Conservation (phyloP, 2,888 invertebrate genomes). For the Urechis unicinctus region DNA sequence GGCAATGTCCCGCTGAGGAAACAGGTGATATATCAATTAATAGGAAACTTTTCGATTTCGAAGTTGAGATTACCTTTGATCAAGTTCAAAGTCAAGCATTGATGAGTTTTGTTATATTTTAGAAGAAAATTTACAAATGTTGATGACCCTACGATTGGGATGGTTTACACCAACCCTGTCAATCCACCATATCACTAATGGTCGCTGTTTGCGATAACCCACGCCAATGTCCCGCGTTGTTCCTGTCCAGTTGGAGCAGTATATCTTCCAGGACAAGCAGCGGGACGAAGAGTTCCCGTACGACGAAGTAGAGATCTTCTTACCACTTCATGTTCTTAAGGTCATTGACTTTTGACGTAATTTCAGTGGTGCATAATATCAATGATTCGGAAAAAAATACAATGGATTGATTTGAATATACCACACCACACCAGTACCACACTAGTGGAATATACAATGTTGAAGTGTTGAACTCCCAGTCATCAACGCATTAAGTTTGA, state of each 20-base stretch:
- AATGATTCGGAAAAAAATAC: too few relatives aligned
- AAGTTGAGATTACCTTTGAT: neutral
- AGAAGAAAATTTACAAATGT: neutral
- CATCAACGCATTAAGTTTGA: too few relatives aligned
- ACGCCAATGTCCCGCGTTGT: neutral
- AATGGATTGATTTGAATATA: too few relatives aligned
- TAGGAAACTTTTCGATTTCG: too few relatives aligned
- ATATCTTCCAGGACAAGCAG: conserved; percentile 10
- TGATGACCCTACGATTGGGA: too few relatives aligned
- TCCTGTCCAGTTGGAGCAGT: conserved; percentile 8
- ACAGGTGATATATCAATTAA: neutral
- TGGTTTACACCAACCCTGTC: too few relatives aligned
- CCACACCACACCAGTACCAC: too few relatives aligned
- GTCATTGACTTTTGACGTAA: conserved; percentile 4
- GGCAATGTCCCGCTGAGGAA: neutral
- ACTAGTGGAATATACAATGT: too few relatives aligned
- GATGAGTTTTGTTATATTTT: neutral
- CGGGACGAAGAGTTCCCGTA: conserved; percentile 9
- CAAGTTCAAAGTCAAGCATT: neutral
- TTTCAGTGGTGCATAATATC: neutral
- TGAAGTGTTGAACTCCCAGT: too few relatives aligned
- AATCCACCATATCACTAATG: too few relatives aligned
- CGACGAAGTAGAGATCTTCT: conserved; percentile 16
- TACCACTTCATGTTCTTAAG: conserved; percentile 21
- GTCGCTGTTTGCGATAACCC: too few relatives aligned